phyloP scores from a whole-genome alignment of 2,113 vertebrate genomes.

The Burhinus bistriatus region DNA sequence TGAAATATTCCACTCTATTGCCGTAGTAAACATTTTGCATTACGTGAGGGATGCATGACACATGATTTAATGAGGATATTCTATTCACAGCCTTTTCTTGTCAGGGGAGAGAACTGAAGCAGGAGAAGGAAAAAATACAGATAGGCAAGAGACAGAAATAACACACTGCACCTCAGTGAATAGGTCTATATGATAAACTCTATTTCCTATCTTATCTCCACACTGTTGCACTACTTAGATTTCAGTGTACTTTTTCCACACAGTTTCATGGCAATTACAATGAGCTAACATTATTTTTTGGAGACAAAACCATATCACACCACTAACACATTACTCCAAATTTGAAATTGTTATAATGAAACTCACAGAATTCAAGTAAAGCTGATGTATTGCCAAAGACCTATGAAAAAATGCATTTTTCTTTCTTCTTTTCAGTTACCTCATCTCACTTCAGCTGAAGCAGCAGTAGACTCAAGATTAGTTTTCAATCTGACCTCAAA shows the following conservation, averaged over 20 bases:
- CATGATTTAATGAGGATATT: background rate
- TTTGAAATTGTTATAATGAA: background rate
- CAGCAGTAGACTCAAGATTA: background rate
- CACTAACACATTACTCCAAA: background rate
- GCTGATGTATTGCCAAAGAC: background rate
- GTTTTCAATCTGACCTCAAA: background rate
- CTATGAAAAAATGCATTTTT: background rate
- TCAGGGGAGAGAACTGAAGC: background rate
- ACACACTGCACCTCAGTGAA: background rate
- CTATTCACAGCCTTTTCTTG: background rate
- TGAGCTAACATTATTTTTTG: background rate
- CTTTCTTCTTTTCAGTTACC: background rate
- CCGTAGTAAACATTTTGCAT: background rate
- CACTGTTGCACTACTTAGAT: background rate
- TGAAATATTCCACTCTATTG: background rate
- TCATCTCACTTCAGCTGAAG: background rate
- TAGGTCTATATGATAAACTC: background rate
- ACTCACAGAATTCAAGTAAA: background rate
- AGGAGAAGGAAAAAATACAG: background rate
- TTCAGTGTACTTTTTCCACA: background rate
- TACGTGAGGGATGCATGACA: background rate
- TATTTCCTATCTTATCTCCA: background rate
- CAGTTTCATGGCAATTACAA: background rate
- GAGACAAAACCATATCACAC: background rate
- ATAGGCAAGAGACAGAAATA: background rate